Evolutionary conservation across 2,888 invertebrate genomes (phyloP), one percentile per base, ranked within the genome.

Genomic region (Mycalesis mineus): DNA sequence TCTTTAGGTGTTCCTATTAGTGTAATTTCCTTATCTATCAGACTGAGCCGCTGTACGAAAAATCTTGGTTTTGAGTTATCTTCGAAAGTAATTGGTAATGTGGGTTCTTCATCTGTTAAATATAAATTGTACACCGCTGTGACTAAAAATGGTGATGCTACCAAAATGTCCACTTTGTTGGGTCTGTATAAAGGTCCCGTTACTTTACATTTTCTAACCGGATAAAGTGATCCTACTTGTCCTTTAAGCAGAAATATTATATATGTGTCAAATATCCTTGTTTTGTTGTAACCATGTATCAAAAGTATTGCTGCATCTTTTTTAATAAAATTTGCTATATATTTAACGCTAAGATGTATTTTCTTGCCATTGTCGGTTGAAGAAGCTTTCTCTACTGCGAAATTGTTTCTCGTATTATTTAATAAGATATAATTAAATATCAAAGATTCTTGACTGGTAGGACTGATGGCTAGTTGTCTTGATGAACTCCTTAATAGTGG

Each of bases 261-360:
- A 50, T 85, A 88, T 0, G 87, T 84, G 62, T 89, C 89, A 62
- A 88, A 89, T 60, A 89, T 80, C 68, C 88, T 73, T 55, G 86
- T 85, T 75, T 88, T 88, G 58, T 86, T 89, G 55, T 84, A 85
- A 31, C 88, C 88, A 58, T 87, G 83, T 36, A 88, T 73, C 7
- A 89, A 70, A 31, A 89, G 76, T 50, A 82, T 72, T 39, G 84
- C 79, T 28, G 63, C 72, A 60, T 83, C 78, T 61, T 80, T 74
- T 9, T 70, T 63, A 9, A 83, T 75, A 66, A 84, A 88, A 66
- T 86, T 84, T 1, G 86, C 88, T 8, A 69, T 69, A 60, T 79
- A 88, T 73, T 80, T 87, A n/a, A 87, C 74, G 59, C 65, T 80
- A 14, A 89, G 61, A 63, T 71, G 75, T 63, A 82, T 79, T 71